Percentiles rank a stretch among this genome's conserved stretches.
These are phyloP conservation scores for Drosophila nr. perissopoda DNA, from an alignment of 2,888 invertebrate species.

Conservation along the genomic window DNA sequence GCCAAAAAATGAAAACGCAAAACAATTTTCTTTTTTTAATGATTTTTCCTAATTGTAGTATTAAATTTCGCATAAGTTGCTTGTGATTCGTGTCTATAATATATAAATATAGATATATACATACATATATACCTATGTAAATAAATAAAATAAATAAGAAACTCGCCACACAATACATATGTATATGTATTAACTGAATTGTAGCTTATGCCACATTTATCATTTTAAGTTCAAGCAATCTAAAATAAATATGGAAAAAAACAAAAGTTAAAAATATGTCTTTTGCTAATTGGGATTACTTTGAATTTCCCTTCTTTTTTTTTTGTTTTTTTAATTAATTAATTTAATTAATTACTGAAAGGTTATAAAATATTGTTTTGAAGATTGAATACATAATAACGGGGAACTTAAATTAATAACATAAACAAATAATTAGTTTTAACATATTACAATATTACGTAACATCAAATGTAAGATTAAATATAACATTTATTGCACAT, in stretches of 20 bases:
- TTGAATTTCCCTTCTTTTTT: neutral
- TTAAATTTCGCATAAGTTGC: conserved; percentile 61
- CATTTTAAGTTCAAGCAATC: conserved; percentile 52
- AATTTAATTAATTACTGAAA: too few species aligned
- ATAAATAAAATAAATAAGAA: neutral
- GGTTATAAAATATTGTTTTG: too few species aligned
- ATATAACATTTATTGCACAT: too few species aligned
- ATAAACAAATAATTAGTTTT: too few species aligned
- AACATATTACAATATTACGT: too few species aligned
- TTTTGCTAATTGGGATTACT: neutral
- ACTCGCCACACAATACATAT: conserved; percentile 7
- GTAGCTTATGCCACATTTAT: conserved; percentile 18
- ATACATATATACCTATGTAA: neutral
- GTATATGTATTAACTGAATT: conserved; percentile 41
- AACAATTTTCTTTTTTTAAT: conserved; percentile 25
- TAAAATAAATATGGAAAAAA: conserved; percentile 42
- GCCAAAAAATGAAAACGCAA: conserved; percentile 51
- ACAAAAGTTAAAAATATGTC: neutral
- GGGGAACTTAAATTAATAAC: too few species aligned
- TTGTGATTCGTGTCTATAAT: conserved; percentile 57
- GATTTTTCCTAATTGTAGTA: conserved; percentile 63
- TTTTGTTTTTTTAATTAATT: too few species aligned
- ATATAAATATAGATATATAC: conserved; percentile 5
- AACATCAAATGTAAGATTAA: too few species aligned
- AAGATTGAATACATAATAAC: too few species aligned